These are phyloP conservation scores for Intellagama lesueurii DNA, from an alignment of 2,797 vertebrate species.

Conservation along the genomic window DNA sequence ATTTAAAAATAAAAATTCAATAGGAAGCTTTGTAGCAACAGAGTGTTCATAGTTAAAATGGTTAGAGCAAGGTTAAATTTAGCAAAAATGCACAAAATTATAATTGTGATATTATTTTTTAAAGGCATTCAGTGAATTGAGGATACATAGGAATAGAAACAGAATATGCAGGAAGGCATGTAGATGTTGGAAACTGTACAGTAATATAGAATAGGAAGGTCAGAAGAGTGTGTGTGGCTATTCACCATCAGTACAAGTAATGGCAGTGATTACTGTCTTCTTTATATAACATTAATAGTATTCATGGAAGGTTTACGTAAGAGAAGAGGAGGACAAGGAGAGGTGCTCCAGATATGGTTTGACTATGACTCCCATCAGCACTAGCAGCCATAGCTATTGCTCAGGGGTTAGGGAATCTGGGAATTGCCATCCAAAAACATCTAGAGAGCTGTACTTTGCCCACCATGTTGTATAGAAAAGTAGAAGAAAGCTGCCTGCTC, in stretches of 20 bases:
- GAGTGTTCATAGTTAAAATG: constrained; percentile 10
- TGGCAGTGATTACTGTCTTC: neutral
- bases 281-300: neutral
- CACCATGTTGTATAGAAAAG: neutral
- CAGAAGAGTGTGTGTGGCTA: neutral
- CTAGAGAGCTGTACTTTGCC: too few species aligned
- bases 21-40: constrained; percentile 17
- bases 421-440: too few species aligned
- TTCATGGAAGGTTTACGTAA: neutral
- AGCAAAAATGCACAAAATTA: neutral
- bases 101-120: neutral
- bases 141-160: neutral
- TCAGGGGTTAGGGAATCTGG: too few species aligned
- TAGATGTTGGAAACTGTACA: constrained; percentile 4
- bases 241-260: neutral
- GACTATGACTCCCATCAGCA: too few species aligned
- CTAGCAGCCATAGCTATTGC: too few species aligned
- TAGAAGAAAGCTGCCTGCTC: neutral
- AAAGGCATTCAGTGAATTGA: neutral
- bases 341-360: too few species aligned
- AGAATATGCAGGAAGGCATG: neutral
- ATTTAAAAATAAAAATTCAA: constrained; percentile 23
- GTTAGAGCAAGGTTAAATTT: constrained; percentile 18
- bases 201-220: neutral
- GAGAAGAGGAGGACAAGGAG: neutral